Evolutionary conservation across 1,140 invertebrate genomes (phyloP).

Genomic region (Telenomus remus): DNA sequence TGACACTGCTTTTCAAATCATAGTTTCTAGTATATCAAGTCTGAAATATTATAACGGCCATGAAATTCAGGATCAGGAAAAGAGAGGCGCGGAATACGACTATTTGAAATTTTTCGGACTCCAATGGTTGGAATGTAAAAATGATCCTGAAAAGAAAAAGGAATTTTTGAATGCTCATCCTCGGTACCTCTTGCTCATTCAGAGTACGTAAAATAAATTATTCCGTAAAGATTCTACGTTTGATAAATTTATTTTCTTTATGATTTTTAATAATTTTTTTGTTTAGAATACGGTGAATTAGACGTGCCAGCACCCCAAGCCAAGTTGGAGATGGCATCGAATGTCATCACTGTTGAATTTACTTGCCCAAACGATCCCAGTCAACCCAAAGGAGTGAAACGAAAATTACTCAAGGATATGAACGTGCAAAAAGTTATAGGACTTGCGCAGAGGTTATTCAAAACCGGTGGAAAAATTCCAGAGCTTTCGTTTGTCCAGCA

Average conservation of each 20-base stretch:
- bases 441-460: slow-evolving; percentile 83
- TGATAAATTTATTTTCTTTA: not conserved
- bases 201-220: slow-evolving; percentile 67
- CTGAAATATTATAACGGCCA: slow-evolving; percentile 82
- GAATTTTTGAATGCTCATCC: slow-evolving; percentile 85
- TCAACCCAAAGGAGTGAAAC: slow-evolving; percentile 78
- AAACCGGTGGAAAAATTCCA: slow-evolving; percentile 75
- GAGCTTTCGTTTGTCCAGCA: slow-evolving; percentile 75
- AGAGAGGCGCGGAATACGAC: slow-evolving; percentile 90
- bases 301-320: slow-evolving; percentile 82
- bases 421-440: slow-evolving; percentile 87
- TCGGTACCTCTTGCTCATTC: slow-evolving; percentile 79
- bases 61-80: slow-evolving; percentile 80
- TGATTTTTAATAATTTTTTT: slow-evolving; percentile 20
- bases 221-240: not conserved
- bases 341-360: slow-evolving; percentile 81
- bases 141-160: slow-evolving; percentile 68
- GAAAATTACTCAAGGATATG: slow-evolving; percentile 86
- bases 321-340: slow-evolving; percentile 82
- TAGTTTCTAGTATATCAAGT: slow-evolving; percentile 83
- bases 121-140: slow-evolving; percentile 81
- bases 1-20: slow-evolving; percentile 83
- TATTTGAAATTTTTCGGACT: slow-evolving; percentile 87
- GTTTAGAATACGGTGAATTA: slow-evolving; percentile 86
- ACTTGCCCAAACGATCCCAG: slow-evolving; percentile 74